Evolutionary conservation across 1,140 invertebrate genomes (phyloP).

Genomic region (Charaxes varanes): DNA sequence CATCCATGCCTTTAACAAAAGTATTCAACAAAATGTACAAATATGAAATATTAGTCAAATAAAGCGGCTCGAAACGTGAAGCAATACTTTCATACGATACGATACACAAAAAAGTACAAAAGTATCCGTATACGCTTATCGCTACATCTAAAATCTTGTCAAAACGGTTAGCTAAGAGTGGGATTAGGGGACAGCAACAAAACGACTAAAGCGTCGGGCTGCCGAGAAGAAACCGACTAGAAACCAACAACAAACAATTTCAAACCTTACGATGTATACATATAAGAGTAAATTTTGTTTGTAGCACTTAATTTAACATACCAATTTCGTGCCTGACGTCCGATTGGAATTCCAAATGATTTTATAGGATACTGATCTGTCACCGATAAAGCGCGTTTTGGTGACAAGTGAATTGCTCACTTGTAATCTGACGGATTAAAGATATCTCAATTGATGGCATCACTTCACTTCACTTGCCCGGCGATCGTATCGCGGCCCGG

Average conservation of each 20-base stretch:
- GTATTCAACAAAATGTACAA: no score
- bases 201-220: constrained; percentile 44
- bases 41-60: no score
- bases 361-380: constrained; percentile 64
- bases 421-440: constrained; percentile 58
- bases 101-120: constrained; percentile 18
- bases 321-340: constrained; percentile 40
- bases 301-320: constrained; percentile 10
- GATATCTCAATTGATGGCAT: constrained; percentile 48
- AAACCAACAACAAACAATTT: constrained; percentile 9
- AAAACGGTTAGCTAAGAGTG: constrained; percentile 70
- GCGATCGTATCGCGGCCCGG: constrained; percentile 12
- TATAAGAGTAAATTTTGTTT: constrained; percentile 26
- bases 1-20: no score
- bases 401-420: constrained; percentile 63
- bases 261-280: constrained; percentile 6
- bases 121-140: constrained; percentile 38
- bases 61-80: not conserved
- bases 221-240: constrained; percentile 9
- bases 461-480: constrained; percentile 16
- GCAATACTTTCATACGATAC: constrained; percentile 1
- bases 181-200: constrained; percentile 65
- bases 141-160: constrained; percentile 64
- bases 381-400: constrained; percentile 62
- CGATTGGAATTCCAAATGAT: constrained; percentile 59